phyloP scores from a whole-genome alignment of 2,797 vertebrate species.

The Siniperca scherzeri region DNA sequence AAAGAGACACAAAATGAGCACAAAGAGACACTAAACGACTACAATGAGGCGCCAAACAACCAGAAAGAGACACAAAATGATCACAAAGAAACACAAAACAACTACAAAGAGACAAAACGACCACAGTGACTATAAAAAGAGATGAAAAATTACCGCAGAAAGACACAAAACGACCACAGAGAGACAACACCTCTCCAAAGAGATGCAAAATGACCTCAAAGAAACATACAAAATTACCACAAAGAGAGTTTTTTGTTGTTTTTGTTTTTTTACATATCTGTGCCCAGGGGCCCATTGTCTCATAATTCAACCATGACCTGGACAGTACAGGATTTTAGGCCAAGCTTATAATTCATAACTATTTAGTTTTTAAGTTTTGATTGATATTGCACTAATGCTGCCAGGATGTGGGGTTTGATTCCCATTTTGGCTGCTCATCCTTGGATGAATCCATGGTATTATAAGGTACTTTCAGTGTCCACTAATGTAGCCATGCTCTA shows the following conservation, averaged over 20 bases:
- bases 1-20: accelerated
- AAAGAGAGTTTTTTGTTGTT: neutral
- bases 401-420: neutral
- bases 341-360: neutral
- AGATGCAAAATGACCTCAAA: neutral
- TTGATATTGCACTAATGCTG: neutral
- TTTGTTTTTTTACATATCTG: too few species aligned
- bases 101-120: neutral
- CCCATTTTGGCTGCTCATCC: neutral
- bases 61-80: neutral
- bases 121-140: neutral
- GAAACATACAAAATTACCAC: too few species aligned
- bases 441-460: neutral
- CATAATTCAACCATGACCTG: neutral
- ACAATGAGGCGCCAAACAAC: accelerated
- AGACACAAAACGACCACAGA: neutral
- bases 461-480: neutral
- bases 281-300: neutral
- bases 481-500: neutral
- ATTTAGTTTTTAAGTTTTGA: neutral
- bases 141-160: neutral
- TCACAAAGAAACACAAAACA: neutral
- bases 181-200: too few species aligned
- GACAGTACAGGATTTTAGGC: neutral
- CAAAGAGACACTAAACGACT: neutral